phyloP scores from a whole-genome alignment of 2,888 invertebrate species.

The Glyphotaelius pellucidus region DNA sequence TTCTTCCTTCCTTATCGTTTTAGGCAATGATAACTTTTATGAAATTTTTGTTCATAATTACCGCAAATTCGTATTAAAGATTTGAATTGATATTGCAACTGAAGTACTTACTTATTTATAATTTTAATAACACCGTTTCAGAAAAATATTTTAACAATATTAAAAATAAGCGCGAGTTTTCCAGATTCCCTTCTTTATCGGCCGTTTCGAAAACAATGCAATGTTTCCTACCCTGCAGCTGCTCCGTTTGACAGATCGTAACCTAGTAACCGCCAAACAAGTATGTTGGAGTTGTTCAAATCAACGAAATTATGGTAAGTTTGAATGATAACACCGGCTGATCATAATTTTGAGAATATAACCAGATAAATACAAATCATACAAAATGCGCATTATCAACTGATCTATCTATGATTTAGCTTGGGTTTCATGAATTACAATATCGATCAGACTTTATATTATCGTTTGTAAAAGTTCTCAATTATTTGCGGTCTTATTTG shows the following conservation, averaged over 20 bases:
- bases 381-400: neutral
- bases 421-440: neutral
- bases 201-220: neutral
- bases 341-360: neutral
- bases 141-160: neutral
- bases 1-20: no score
- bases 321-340: neutral
- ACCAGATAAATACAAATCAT: neutral
- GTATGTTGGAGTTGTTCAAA: constrained; percentile 9
- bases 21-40: no score
- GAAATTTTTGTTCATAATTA: no score
- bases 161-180: constrained; percentile 9
- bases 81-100: no score
- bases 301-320: constrained; percentile 14
- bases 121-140: neutral
- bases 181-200: neutral
- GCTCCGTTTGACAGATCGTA: constrained; percentile 33
- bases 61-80: no score
- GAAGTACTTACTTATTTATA: neutral
- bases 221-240: constrained; percentile 32
- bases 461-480: neutral
- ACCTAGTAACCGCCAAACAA: constrained; percentile 47
- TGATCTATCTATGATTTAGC: neutral
- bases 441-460: neutral
- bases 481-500: neutral